These are phyloP conservation scores for Glandiceps talaboti DNA, from an alignment of 53 echinoderm and acorn worm species.

Conservation along the genomic window DNA sequence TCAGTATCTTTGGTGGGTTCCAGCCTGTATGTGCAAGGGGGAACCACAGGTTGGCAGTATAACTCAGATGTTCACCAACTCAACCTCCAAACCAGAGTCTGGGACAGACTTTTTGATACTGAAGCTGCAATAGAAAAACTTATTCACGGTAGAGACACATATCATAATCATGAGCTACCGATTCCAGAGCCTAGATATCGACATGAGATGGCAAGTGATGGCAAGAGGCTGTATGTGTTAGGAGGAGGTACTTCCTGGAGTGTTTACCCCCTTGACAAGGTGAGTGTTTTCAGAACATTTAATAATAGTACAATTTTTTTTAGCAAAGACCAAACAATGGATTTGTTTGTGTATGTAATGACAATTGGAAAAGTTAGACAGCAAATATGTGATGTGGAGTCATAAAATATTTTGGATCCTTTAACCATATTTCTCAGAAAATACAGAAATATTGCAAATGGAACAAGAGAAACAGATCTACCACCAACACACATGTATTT, in stretches of 20 bases:
- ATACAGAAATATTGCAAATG: too few relatives aligned
- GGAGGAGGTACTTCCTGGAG: conserved; percentile 72
- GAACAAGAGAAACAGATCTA: too few relatives aligned
- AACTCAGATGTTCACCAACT: conserved; percentile 56
- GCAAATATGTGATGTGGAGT: too few relatives aligned
- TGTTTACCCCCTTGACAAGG: conserved; percentile 57
- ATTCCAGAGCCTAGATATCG: conserved; percentile 60
- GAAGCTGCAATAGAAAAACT: conserved; percentile 16
- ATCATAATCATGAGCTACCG: not conserved
- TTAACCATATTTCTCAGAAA: too few relatives aligned
- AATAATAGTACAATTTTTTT: too few relatives aligned
- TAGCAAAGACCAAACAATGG: too few relatives aligned
- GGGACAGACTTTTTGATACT: conserved; percentile 53
- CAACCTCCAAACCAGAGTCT: conserved; percentile 39
- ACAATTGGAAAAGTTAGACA: too few relatives aligned
- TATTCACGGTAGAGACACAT: not conserved
- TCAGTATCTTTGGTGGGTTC: conserved; percentile 37
- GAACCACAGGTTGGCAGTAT: conserved; percentile 90
- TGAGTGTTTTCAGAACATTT: too few relatives aligned
- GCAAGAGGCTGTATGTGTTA: conserved; percentile 48
- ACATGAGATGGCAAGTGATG: conserved; percentile 79
- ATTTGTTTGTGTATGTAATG: too few relatives aligned
- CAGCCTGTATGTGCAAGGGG: conserved; percentile 63
- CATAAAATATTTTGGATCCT: too few relatives aligned
- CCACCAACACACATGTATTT: too few relatives aligned